Evolutionary conservation across 2,113 vertebrate genomes (phyloP).

Genomic region (Vulpes vulpes): DNA sequence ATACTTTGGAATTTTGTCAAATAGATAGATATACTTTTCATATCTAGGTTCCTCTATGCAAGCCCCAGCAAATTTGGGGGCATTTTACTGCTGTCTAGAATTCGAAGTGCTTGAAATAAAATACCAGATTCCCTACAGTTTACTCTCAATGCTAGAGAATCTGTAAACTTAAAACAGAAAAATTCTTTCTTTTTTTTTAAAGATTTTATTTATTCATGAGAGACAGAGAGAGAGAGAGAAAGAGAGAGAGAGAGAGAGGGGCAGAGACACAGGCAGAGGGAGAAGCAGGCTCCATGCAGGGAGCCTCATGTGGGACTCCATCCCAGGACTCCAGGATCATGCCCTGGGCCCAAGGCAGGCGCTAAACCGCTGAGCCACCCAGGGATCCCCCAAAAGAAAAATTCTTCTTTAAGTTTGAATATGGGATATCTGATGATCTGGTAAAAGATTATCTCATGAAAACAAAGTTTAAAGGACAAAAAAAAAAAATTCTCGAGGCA

Average conservation of each 20-base stretch:
- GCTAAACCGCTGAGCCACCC: too few relatives aligned
- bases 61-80: conserved; percentile 19
- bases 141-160: conserved; percentile 1
- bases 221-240: too few relatives aligned
- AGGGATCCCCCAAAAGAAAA: background rate
- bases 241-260: too few relatives aligned
- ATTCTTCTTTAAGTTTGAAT: conserved; percentile 41
- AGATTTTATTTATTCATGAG: too few relatives aligned
- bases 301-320: too few relatives aligned
- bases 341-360: too few relatives aligned
- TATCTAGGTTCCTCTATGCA: background rate
- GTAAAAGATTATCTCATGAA: conserved; percentile 24
- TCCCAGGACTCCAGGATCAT: too few relatives aligned
- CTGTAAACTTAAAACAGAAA: conserved; percentile 40
- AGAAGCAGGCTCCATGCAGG: too few relatives aligned
- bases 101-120: conserved; percentile 47
- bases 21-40: conserved; percentile 57
- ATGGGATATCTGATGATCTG: background rate
- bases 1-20: conserved; percentile 41
- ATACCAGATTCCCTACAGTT: background rate
- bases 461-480: conserved; percentile 61
- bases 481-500: conserved; percentile 28
- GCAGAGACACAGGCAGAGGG: too few relatives aligned
- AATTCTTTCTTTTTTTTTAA: background rate
- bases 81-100: conserved; percentile 46